A percentile compares a stretch with the other conserved stretches of the same genome.
Conservation (phyloP, 2,888 invertebrate species). For the Lacanobia wlatinum region DNA sequence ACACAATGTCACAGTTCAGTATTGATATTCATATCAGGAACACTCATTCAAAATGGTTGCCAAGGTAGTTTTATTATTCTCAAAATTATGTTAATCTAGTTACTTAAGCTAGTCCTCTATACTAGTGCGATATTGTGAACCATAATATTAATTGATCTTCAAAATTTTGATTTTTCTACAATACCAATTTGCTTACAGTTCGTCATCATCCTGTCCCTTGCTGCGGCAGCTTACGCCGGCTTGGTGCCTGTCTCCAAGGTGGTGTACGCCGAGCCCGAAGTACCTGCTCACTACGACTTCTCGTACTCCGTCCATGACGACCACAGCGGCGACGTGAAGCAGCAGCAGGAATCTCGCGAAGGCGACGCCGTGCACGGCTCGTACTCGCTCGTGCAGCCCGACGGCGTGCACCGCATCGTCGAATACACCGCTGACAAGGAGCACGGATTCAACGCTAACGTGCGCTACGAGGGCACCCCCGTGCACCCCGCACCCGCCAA, state of each 20-base stretch:
- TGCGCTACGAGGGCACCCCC: constrained; percentile 86
- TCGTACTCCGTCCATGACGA: constrained; percentile 86
- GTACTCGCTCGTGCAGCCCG: constrained; percentile 88
- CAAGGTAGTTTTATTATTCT: constrained; percentile 73
- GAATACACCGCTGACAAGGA: constrained; percentile 85
- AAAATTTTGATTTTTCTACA: background rate
- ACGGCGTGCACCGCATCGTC: constrained; percentile 85
- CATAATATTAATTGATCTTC: too few species aligned
- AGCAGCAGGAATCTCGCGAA: constrained; percentile 85
- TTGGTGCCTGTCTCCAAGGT: constrained; percentile 77
- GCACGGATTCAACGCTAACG: constrained; percentile 86
- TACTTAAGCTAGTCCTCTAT: background rate
- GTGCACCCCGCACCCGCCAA: constrained; percentile 71
- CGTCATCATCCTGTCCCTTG: constrained; percentile 78
- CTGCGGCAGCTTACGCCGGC: constrained; percentile 74
- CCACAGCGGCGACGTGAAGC: constrained; percentile 86
- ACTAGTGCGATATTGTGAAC: background rate
- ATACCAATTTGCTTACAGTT: constrained; percentile 68
- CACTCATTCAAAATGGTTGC: constrained; percentile 79
- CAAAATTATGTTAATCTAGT: background rate
- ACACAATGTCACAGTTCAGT: constrained; percentile 76
- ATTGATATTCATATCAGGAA: constrained; percentile 75
- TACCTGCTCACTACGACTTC: constrained; percentile 85
- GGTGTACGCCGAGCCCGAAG: constrained; percentile 81
- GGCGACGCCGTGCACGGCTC: constrained; percentile 86